Conservation (phyloP, 1,140 invertebrate genomes). For the Cherax quadricarinatus region DNA sequence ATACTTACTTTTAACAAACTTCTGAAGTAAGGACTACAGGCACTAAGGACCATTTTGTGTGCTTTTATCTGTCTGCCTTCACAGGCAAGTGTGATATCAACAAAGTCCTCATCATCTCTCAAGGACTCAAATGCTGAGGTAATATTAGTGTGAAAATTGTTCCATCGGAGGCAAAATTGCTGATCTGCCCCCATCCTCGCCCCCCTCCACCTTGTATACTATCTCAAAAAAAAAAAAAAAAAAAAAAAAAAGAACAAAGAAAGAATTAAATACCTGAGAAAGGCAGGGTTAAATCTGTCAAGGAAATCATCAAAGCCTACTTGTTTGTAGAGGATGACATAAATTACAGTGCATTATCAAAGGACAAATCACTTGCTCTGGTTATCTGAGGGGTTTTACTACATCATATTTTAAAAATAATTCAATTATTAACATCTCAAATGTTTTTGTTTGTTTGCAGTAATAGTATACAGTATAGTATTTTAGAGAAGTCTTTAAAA, state of each 20-base stretch:
- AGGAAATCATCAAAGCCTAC: no score
- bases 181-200: constrained; percentile 77
- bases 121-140: constrained; percentile 75
- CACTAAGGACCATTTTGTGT: constrained; percentile 78
- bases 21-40: constrained; percentile 80
- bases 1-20: constrained; percentile 84
- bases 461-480: no score
- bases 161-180: constrained; percentile 81
- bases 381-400: no score
- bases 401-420: no score
- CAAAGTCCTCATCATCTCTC: constrained; percentile 77
- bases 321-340: no score
- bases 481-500: no score
- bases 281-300: no score
- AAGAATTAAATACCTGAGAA: no score
- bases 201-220: constrained; percentile 73
- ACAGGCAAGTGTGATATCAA: constrained; percentile 78
- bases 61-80: constrained; percentile 77
- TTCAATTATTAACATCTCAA: no score
- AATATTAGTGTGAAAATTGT: constrained; percentile 79
- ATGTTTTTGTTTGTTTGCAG: no score
- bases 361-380: no score
- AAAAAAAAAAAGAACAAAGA: background rate
- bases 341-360: no score
- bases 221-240: constrained; percentile 38